Conservation (phyloP, 2,797 vertebrate species). For the Nannoperca australis region DNA sequence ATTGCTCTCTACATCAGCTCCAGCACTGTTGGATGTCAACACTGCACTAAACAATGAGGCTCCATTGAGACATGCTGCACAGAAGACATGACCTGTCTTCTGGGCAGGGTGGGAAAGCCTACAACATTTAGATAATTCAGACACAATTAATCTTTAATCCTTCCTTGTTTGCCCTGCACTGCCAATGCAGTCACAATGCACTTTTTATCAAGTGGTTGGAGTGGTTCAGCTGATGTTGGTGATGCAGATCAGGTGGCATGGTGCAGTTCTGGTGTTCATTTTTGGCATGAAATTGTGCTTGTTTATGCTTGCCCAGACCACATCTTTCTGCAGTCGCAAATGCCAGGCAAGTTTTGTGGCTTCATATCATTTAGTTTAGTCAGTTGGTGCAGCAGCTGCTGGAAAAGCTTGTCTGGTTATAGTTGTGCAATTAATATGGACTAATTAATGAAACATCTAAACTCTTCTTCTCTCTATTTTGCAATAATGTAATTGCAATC, state of each 20-base stretch:
- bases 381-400: too few species aligned
- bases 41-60: not conserved
- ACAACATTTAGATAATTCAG: slow-evolving; percentile 6
- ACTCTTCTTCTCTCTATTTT: too few species aligned
- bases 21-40: slow-evolving; percentile 10
- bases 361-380: not conserved
- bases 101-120: too few species aligned
- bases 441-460: too few species aligned
- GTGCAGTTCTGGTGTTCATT: not conserved
- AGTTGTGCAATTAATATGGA: too few species aligned
- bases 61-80: not conserved
- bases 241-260: too few species aligned
- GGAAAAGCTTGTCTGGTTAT: too few species aligned
- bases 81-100: too few species aligned
- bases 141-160: not conserved
- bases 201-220: not conserved
- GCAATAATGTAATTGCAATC: too few species aligned
- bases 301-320: not conserved
- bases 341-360: not conserved
- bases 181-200: not conserved
- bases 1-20: not conserved
- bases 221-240: not conserved
- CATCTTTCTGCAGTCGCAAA: not conserved
- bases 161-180: not conserved
- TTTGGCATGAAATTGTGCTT: not conserved